phyloP scores from a whole-genome alignment of 2,113 vertebrate genomes.

The Trichomycterus rosablanca region DNA sequence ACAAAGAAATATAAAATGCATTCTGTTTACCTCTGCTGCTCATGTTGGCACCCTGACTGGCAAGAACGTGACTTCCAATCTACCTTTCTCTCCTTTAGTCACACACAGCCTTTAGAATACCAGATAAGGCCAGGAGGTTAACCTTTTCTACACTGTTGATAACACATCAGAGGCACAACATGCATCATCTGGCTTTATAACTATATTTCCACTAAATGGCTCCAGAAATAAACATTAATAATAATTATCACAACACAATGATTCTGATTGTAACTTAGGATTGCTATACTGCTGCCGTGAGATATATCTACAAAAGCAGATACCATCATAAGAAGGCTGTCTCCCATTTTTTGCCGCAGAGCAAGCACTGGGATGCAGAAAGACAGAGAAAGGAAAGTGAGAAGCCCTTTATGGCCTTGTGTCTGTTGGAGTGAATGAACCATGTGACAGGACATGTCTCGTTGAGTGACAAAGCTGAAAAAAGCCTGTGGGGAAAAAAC shows the following conservation, averaged over 20 bases:
- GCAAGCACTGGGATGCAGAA: conserved; percentile 4
- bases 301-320: conserved; percentile 15
- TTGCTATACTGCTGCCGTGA: conserved; percentile 13
- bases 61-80: too few species aligned
- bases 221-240: conserved; percentile 33
- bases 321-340: conserved; percentile 24
- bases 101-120: too few species aligned
- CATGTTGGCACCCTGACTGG: too few species aligned
- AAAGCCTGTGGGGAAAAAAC: conserved; percentile 23
- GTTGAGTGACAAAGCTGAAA: conserved; percentile 47
- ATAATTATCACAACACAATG: conserved; percentile 27
- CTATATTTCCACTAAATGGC: conserved; percentile 4
- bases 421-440: conserved; percentile 43
- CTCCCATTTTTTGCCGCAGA: conserved; percentile 26
- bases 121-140: too few species aligned
- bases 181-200: too few species aligned
- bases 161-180: too few species aligned
- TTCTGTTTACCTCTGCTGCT: too few species aligned
- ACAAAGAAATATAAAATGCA: too few species aligned
- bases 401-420: conserved; percentile 27
- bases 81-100: too few species aligned
- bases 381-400: background rate
- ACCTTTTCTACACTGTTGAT: too few species aligned
- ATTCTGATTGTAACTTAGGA: conserved; percentile 24
- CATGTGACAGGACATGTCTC: conserved; percentile 47